Evolutionary conservation across 2,113 vertebrate species (phyloP), one percentile per base, ranked within the genome.

Genomic region (Zonotrichia leucophrys): DNA sequence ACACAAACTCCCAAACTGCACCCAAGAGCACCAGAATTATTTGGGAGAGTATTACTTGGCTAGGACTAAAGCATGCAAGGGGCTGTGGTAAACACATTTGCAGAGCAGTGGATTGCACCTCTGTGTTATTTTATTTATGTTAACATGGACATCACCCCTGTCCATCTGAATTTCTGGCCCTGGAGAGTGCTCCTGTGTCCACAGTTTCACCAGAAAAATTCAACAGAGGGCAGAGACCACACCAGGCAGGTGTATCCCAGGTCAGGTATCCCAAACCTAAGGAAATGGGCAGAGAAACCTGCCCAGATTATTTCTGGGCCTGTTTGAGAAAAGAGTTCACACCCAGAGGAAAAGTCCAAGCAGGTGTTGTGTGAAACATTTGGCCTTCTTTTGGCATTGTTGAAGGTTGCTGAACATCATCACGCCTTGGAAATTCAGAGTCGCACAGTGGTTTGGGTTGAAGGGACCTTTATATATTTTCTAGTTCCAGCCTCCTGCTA

Each of bases 381-480:
- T 72, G 44, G 16, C 39, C 21, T 66, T 69, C 50, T 89, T 25
- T 15, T 8, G 12, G 19, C 3, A 2, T 37, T 44, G 12, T 52
- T 79, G 55, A 59, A 76, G 22, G 37, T 12, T 67, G 24, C 13
- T 89, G 49, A 41, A 35, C 20, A 35, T 56, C n/a, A 41, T 55
- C 66, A 49, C 0, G 0, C 23, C 39, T 46, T 39, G 15, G 16
- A 62, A 55, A 5, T 31, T 76, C 47, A 33, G 16, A 35, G 14
- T 31, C 6, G 31, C 30, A 35, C 25, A 68, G 35, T 27, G 21
- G 18, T 33, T 49, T 83, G 55, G 12, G 19, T 17, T 63, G 47
- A 63, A 63, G 22, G 7, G 4, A 56, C 5, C 10, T 55, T 47
- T 46, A 83, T 69, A 62, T 7, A 37, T 28, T 41, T 15, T 37